phyloP scores from a whole-genome alignment of 2,888 invertebrate species.

The Luperina nickerlii region DNA sequence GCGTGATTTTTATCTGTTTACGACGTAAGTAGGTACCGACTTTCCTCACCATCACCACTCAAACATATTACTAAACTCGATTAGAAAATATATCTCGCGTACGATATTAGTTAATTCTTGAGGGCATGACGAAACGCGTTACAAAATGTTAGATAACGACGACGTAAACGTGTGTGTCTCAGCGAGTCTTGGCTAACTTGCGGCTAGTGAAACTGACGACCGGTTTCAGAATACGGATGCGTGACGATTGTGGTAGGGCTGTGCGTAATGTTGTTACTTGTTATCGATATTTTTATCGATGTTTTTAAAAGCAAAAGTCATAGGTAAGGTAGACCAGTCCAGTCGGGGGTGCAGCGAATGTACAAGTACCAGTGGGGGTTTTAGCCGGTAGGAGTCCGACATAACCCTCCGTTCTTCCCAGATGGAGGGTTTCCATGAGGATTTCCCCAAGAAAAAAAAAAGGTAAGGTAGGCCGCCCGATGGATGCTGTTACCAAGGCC shows the following conservation, averaged over 20 bases:
- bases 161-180: constrained; percentile 55
- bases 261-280: neutral
- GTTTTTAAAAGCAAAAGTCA: neutral
- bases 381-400: too few relatives aligned
- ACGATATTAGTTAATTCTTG: constrained; percentile 35
- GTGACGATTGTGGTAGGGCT: constrained; percentile 53
- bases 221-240: constrained; percentile 61
- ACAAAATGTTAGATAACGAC: constrained; percentile 53
- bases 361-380: too few relatives aligned
- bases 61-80: constrained; percentile 38
- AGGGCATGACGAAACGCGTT: constrained; percentile 47
- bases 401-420: too few relatives aligned
- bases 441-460: too few relatives aligned
- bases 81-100: constrained; percentile 38
- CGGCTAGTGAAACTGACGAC: constrained; percentile 27
- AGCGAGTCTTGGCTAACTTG: constrained; percentile 27
- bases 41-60: neutral
- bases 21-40: neutral
- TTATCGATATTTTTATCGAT: constrained; percentile 44
- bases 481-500: too few relatives aligned
- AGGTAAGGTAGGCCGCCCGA: too few relatives aligned
- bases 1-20: too few relatives aligned
- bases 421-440: too few relatives aligned
- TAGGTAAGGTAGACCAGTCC: too few relatives aligned
- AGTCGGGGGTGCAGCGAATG: too few relatives aligned